Evolutionary conservation across 2,797 vertebrate species (phyloP).

Genomic region (Periophthalmus magnuspinnatus): DNA sequence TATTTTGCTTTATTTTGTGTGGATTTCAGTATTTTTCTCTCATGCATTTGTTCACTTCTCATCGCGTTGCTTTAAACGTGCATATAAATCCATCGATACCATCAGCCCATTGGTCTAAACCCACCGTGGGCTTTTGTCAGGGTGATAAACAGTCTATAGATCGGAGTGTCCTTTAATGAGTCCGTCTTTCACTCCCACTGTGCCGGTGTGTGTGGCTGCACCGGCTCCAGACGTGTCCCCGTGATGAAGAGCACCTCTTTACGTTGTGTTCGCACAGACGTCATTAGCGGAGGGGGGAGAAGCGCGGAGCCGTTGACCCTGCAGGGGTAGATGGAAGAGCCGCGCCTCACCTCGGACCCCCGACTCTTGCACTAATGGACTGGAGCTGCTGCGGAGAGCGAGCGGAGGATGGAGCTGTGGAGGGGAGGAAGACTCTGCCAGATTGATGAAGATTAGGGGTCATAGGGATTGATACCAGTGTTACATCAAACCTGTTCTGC

Average conservation of each 20-base stretch:
- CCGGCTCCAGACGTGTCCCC: conserved; percentile 9
- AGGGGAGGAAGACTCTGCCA: neutral
- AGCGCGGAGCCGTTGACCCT: conserved; percentile 50
- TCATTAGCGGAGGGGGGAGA: conserved; percentile 65
- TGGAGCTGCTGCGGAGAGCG: conserved; percentile 38
- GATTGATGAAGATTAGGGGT: neutral
- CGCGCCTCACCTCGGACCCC: conserved; percentile 41
- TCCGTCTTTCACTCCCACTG: conserved; percentile 17
- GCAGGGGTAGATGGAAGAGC: conserved; percentile 49
- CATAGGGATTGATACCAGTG: neutral
- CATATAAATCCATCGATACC: conserved; percentile 6
- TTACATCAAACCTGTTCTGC: too few species aligned
- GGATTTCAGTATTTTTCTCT: neutral
- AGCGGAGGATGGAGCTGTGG: conserved; percentile 16
- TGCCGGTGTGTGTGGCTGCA: conserved; percentile 17
- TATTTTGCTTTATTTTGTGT: neutral
- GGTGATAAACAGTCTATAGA: conserved; percentile 63
- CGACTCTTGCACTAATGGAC: conserved; percentile 54
- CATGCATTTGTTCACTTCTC: neutral
- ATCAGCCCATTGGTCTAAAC: conserved; percentile 10
- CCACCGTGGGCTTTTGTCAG: conserved; percentile 43
- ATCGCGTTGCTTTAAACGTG: neutral
- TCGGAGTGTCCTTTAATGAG: conserved; percentile 54
- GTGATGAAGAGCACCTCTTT: conserved; percentile 21
- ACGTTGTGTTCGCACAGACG: conserved; percentile 45